phyloP scores from a whole-genome alignment of 2,888 invertebrate genomes.

The Chrysomela aeneicollis region DNA sequence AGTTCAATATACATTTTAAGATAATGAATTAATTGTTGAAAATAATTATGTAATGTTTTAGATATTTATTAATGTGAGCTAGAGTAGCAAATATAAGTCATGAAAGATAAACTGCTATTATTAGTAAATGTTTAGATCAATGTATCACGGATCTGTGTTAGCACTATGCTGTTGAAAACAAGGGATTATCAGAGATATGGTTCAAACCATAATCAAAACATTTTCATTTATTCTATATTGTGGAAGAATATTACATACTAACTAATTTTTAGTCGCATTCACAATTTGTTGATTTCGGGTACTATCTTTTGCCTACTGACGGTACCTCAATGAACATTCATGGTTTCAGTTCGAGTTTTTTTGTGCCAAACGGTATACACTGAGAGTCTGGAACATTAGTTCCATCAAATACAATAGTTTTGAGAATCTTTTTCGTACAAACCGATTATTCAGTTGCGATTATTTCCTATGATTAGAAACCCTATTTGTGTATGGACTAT shows the following conservation, averaged over 20 bases:
- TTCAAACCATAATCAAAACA: slow-evolving; percentile 28
- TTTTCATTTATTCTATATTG: not conserved
- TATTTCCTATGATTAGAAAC: too few relatives aligned
- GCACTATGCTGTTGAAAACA: slow-evolving; percentile 49
- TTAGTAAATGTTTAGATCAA: slow-evolving; percentile 56
- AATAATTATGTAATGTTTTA: slow-evolving; percentile 57
- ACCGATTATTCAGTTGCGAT: too few relatives aligned
- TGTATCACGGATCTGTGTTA: slow-evolving; percentile 54
- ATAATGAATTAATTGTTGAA: slow-evolving; percentile 59
- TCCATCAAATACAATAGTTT: slow-evolving; percentile 24
- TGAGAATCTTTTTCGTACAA: not conserved
- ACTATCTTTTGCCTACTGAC: not conserved
- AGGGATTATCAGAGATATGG: slow-evolving; percentile 44
- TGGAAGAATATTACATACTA: too few relatives aligned
- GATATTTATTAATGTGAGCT: slow-evolving; percentile 61
- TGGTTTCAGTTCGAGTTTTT: slow-evolving; percentile 48
- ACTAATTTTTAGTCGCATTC: too few relatives aligned
- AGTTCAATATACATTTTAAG: slow-evolving; percentile 54
- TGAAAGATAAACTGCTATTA: slow-evolving; percentile 51
- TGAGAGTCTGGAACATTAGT: too few relatives aligned
- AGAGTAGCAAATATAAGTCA: slow-evolving; percentile 49
- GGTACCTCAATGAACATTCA: slow-evolving; percentile 25
- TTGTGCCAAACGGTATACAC: slow-evolving; percentile 58
- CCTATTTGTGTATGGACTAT: too few relatives aligned
- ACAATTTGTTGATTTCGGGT: not conserved